Base-by-base conservation (phyloP, 2,797 vertebrate genomes). In the Australoheros facetus region DNA sequence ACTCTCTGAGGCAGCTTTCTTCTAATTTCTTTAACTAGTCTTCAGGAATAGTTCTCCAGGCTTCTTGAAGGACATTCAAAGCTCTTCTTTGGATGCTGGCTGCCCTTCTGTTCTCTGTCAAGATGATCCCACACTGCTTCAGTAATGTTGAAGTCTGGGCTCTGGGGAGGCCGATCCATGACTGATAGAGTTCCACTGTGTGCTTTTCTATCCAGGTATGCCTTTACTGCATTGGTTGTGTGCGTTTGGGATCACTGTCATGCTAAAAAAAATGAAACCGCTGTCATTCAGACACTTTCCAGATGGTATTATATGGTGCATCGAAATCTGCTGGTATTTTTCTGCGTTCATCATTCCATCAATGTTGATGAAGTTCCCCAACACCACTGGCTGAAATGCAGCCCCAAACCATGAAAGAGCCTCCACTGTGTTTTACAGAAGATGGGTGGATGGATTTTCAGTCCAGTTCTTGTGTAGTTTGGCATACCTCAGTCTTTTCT, bases 341-440 rank as follows among this genome's bases (percentile, higher is more conserved):
- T 62, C 59, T 42, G 59, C 2, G 0, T n/a, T 42, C n/a, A 23
- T 62, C 23, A 62, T 0, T 64, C 4, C 21, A 45, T 1, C 37
- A 1, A 3, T 64, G 42, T 45, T 64, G 21, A 42, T 37, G 23
- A 42, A 45, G 60, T 45, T 45, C 4, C 60, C 21, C 8, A 8
- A 64, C 26, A 9, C 37, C 37, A 42, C 32, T 34, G 32, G 32
- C 32, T 34, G 32, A 34, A 34, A 34, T 34, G 7, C 32, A 34
- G 32, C 32, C 7, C 32, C 32, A 34, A 34, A 8, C 32, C 32
- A 34, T 42, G 60, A 42, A 13, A 42, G 42, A 45, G 21, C 42
- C 37, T 17, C 13, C 37, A 17, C 60, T 26, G 21, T 64, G 60
- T 45, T 64, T 64, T 34, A 39, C 10, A 39, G 37, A 39, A 39